Evolutionary conservation across 2,888 invertebrate genomes (phyloP).

Genomic region (Dascillus cervinus): DNA sequence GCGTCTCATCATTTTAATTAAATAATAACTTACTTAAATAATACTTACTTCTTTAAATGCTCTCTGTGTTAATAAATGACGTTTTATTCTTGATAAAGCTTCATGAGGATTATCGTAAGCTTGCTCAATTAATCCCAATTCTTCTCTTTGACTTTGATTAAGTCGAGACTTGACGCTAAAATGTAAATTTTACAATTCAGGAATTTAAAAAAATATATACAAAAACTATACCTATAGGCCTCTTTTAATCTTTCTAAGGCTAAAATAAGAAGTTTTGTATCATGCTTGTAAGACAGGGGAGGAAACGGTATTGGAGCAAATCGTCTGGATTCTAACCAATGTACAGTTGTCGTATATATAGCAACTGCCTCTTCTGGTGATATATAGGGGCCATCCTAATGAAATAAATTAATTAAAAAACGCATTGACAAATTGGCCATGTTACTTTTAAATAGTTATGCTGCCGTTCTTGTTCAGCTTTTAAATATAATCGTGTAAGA

Average conservation of each 20-base stretch:
- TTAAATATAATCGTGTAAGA: slow-evolving; percentile 92
- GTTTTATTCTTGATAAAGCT: slow-evolving; percentile 96
- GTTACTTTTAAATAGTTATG: slow-evolving; percentile 93
- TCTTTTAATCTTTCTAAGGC: slow-evolving; percentile 95
- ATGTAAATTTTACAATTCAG: slow-evolving; percentile 7
- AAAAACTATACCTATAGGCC: slow-evolving; percentile 62
- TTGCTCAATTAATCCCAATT: slow-evolving; percentile 96
- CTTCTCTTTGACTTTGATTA: slow-evolving; percentile 98
- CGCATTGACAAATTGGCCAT: not conserved
- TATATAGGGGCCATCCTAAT: slow-evolving; percentile 93
- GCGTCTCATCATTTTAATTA: too few relatives aligned
- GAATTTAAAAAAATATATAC: not conserved
- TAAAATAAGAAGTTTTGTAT: slow-evolving; percentile 94
- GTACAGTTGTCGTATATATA: slow-evolving; percentile 98
- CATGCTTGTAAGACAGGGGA: slow-evolving; percentile 98
- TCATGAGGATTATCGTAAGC: slow-evolving; percentile 99
- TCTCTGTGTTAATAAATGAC: slow-evolving; percentile 96
- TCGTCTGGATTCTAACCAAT: slow-evolving; percentile 96
- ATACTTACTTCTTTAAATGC: slow-evolving; percentile 87
- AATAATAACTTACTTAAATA: too few relatives aligned
- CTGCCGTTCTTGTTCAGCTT: slow-evolving; percentile 97
- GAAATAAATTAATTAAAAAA: not conserved
- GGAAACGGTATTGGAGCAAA: slow-evolving; percentile 99
- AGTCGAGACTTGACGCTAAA: slow-evolving; percentile 88
- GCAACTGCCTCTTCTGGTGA: slow-evolving; percentile 99